Evolutionary conservation across 1,140 invertebrate genomes (phyloP).

Genomic region (Trachelipus rathkii): DNA sequence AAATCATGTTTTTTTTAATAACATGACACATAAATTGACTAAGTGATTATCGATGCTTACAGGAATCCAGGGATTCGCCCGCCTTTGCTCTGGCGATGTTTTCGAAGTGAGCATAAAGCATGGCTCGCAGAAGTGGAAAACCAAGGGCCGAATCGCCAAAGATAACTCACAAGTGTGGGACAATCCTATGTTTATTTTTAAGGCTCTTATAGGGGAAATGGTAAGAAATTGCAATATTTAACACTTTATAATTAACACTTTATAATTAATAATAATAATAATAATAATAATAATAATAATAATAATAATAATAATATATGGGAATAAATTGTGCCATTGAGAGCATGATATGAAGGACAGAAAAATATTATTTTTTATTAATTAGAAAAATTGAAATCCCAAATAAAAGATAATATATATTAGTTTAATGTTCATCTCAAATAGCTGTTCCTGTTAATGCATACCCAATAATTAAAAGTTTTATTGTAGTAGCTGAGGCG

Average conservation of each 20-base stretch:
- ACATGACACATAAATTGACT: too few species aligned
- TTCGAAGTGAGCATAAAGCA: slow-evolving; percentile 62
- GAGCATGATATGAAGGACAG: too few species aligned
- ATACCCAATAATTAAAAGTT: too few species aligned
- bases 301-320: background rate
- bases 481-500: too few species aligned
- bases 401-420: too few species aligned
- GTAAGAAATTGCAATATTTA: slow-evolving; percentile 18
- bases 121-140: slow-evolving; percentile 62
- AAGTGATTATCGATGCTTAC: background rate
- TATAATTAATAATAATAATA: background rate
- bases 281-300: background rate
- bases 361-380: too few species aligned
- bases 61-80: slow-evolving; percentile 61
- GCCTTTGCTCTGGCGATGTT: slow-evolving; percentile 60
- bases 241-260: background rate
- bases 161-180: slow-evolving; percentile 60
- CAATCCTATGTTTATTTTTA: slow-evolving; percentile 53
- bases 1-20: too few species aligned
- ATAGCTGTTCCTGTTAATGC: too few species aligned
- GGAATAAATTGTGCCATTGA: too few species aligned
- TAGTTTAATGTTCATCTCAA: too few species aligned
- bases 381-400: too few species aligned
- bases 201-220: slow-evolving; percentile 56
- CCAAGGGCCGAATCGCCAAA: slow-evolving; percentile 56